Conservation (phyloP, 2,113 vertebrate genomes). For the Pterocles gutturalis region DNA sequence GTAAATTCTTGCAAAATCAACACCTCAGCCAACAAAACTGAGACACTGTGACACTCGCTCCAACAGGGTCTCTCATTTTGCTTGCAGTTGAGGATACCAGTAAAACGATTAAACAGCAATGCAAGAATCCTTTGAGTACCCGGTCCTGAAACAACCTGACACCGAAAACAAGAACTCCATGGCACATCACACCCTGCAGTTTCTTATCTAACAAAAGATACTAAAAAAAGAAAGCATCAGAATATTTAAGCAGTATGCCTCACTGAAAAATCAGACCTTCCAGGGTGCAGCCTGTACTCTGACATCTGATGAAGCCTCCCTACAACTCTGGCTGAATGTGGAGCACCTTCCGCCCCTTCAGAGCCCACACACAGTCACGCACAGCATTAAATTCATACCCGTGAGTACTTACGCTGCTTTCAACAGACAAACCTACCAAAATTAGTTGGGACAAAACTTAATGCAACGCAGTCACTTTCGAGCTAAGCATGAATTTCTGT, state of each 20-base stretch:
- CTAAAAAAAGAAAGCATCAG: not conserved
- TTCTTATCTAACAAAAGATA: not conserved
- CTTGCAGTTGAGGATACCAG: not conserved
- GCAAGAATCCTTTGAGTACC: not conserved
- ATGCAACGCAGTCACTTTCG: not conserved
- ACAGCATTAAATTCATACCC: not conserved
- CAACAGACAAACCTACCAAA: not conserved
- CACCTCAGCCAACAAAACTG: not conserved
- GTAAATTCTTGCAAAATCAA: not conserved
- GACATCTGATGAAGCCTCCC: not conserved
- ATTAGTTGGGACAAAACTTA: not conserved
- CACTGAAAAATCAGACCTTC: not conserved
- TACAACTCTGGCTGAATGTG: not conserved
- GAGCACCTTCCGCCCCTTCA: not conserved
- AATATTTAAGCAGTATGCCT: not conserved
- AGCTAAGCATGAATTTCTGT: not conserved
- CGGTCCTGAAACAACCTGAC: not conserved
- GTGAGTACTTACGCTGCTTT: fast-evolving
- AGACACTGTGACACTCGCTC: not conserved
- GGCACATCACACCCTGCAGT: not conserved
- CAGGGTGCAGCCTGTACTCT: not conserved
- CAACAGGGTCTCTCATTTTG: not conserved
- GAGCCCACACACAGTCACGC: not conserved
- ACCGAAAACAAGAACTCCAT: not conserved
- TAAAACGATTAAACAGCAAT: not conserved